phyloP scores from a whole-genome alignment of 2,113 vertebrate species.

The Mesitornis unicolor region DNA sequence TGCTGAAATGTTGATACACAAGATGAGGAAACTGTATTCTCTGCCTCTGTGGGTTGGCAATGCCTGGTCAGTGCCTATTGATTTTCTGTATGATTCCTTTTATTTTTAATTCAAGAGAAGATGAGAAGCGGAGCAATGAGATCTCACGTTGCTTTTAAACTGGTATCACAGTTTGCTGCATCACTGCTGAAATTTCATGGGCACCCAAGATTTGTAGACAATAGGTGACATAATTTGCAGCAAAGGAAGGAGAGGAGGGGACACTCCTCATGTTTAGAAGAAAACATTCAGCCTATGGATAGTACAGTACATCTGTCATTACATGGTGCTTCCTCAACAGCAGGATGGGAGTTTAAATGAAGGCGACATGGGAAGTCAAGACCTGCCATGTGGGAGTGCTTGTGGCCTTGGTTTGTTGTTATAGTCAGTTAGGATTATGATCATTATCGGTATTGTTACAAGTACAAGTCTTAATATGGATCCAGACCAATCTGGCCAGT shows the following conservation, averaged over 20 bases:
- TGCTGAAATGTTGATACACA: not conserved
- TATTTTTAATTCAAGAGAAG: not conserved
- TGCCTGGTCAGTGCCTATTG: not conserved
- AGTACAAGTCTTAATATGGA: not conserved
- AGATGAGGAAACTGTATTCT: not conserved
- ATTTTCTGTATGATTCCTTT: not conserved
- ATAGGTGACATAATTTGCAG: not conserved
- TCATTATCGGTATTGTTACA: not conserved
- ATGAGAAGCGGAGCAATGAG: not conserved
- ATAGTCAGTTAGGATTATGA: not conserved
- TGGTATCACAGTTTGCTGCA: not conserved
- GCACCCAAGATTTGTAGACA: not conserved
- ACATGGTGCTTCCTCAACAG: not conserved
- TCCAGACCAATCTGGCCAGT: not conserved
- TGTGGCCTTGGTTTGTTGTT: not conserved
- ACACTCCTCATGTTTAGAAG: not conserved
- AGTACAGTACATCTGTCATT: not conserved
- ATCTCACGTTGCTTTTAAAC: not conserved
- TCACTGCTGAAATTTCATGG: not conserved
- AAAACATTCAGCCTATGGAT: fast-evolving
- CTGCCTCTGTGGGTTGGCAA: not conserved
- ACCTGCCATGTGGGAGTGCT: not conserved
- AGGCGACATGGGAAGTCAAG: not conserved
- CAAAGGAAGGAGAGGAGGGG: not conserved
- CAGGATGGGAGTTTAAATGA: not conserved